Evolutionary conservation across 2,113 vertebrate species (phyloP).

Genomic region (Phodopus roborovskii): DNA sequence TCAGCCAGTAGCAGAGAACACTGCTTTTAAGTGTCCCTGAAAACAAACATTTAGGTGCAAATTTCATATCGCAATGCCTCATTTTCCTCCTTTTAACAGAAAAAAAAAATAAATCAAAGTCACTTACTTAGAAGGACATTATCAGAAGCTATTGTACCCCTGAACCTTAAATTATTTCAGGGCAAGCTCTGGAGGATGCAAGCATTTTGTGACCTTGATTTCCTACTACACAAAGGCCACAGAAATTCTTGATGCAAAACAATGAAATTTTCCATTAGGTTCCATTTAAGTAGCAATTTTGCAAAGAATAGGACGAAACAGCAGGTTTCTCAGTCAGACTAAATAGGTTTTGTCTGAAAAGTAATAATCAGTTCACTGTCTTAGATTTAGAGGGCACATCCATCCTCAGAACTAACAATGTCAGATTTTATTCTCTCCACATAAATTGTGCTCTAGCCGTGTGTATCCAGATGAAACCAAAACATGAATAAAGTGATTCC

Average conservation of each 20-base stretch:
- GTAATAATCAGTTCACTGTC: conserved; percentile 64
- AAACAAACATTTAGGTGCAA: conserved; percentile 59
- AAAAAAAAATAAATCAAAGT: conserved; percentile 44
- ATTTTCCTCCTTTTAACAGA: conserved; percentile 43
- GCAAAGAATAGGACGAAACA: conserved; percentile 62
- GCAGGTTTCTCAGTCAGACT: conserved; percentile 61
- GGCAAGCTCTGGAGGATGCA: conserved; percentile 38
- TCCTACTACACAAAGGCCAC: conserved; percentile 55
- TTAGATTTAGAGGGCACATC: conserved; percentile 53
- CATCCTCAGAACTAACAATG: conserved; percentile 64
- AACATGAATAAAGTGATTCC: conserved; percentile 70
- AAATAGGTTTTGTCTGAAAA: conserved; percentile 71
- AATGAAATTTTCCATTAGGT: conserved; percentile 67
- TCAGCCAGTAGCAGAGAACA: neutral
- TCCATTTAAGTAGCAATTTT: conserved; percentile 72
- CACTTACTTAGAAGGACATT: conserved; percentile 1
- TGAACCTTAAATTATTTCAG: conserved; percentile 57
- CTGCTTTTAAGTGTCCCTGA: conserved; percentile 8
- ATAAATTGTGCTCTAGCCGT: conserved; percentile 69
- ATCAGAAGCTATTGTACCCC: conserved; percentile 33
- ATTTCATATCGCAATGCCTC: conserved; percentile 38
- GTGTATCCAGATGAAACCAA: conserved; percentile 69
- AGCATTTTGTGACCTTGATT: conserved; percentile 63
- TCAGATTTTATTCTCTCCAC: conserved; percentile 71
- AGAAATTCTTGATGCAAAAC: conserved; percentile 71